Evolutionary conservation across 1,140 invertebrate species (phyloP).

Genomic region (Scaptodrosophila lebanonensis): DNA sequence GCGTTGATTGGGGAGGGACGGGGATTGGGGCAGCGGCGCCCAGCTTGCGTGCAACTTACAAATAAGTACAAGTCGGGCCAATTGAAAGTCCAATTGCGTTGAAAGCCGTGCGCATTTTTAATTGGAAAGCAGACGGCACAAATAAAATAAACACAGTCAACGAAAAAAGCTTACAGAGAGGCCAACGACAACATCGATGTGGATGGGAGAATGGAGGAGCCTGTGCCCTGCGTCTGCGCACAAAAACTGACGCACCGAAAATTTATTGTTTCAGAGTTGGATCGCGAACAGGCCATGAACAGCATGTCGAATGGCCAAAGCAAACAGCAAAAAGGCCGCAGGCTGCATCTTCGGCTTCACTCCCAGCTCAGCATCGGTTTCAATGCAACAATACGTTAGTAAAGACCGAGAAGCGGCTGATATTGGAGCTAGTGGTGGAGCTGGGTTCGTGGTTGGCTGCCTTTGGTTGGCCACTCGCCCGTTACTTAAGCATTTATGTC

Average conservation of each 20-base stretch:
- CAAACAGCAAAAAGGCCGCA: slow-evolving; percentile 62
- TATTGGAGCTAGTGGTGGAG: neutral
- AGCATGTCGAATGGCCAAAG: slow-evolving; percentile 57
- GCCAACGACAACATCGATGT: slow-evolving; percentile 13
- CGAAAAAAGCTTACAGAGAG: neutral
- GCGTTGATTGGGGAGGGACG: too few species aligned
- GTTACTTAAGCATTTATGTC: slow-evolving; percentile 74
- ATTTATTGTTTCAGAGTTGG: slow-evolving; percentile 62
- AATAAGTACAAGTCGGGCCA: slow-evolving; percentile 59
- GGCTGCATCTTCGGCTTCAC: slow-evolving; percentile 13
- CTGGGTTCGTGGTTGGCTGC: neutral
- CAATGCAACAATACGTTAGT: too few species aligned
- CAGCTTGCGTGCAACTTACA: slow-evolving; percentile 67
- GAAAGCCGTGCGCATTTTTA: slow-evolving; percentile 59
- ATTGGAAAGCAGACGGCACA: slow-evolving; percentile 56
- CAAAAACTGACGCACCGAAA: slow-evolving; percentile 71
- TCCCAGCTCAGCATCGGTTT: too few species aligned
- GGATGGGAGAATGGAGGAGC: too few species aligned
- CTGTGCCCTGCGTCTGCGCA: too few species aligned
- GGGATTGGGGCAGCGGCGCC: too few species aligned
- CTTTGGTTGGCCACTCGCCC: slow-evolving; percentile 26
- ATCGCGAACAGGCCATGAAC: slow-evolving; percentile 16
- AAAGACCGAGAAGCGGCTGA: neutral
- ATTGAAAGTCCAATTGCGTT: slow-evolving; percentile 53
- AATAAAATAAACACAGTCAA: neutral